A percentile compares a stretch with the other conserved stretches of the same genome.
These are phyloP conservation scores for Coryphaenoides rupestris DNA, from an alignment of 2,113 vertebrate genomes.

Conservation along the genomic window DNA sequence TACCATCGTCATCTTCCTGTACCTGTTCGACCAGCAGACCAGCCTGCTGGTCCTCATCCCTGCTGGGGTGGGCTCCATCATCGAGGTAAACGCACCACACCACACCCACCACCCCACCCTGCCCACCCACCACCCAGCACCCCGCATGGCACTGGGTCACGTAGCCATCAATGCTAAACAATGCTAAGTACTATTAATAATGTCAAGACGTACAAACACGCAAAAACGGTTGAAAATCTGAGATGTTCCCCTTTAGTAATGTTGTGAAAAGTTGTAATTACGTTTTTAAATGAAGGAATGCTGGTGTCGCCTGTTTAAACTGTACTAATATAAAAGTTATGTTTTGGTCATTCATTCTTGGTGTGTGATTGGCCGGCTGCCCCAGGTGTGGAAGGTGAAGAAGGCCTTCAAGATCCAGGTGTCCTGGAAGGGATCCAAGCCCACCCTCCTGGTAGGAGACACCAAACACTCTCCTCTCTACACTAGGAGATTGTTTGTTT, in stretches of 20 bases:
- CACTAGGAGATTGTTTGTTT: background rate
- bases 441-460: constrained; percentile 77
- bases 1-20: constrained; percentile 95
- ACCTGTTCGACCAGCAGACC: constrained; percentile 94
- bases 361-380: background rate
- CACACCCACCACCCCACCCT: too few species aligned
- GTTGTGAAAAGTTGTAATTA: too few species aligned
- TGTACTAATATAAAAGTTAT: background rate
- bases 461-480: background rate
- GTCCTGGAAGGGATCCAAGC: constrained; percentile 80
- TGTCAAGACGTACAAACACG: background rate
- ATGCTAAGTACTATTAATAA: too few species aligned
- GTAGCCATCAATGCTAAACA: too few species aligned
- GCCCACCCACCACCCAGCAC: too few species aligned
- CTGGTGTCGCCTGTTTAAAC: background rate
- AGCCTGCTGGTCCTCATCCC: constrained; percentile 93
- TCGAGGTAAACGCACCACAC: constrained; percentile 78
- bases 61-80: constrained; percentile 88
- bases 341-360: too few species aligned
- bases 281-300: too few species aligned
- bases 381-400: constrained; percentile 96
- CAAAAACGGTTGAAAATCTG: background rate
- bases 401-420: constrained; percentile 94
- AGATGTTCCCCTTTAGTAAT: too few species aligned
- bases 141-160: too few species aligned